Base-by-base conservation (phyloP, 2,113 vertebrate species). In the Osmerus eperlanus region DNA sequence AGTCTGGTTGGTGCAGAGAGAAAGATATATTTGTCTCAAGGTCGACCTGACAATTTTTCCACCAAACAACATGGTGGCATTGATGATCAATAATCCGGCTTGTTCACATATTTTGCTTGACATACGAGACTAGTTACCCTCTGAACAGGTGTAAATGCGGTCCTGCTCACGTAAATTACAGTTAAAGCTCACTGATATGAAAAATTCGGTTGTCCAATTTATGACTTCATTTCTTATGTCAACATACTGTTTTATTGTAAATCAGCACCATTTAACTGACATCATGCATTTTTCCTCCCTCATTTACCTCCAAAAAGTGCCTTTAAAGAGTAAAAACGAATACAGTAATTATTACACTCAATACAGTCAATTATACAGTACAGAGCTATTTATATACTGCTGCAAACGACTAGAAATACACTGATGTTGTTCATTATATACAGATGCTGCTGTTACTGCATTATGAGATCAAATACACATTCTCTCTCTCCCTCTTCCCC, bases 21-120 rank as follows among this genome's bases (percentile, higher is more conserved):
- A 36, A 71, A 78, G 69, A 78, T 70, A 58, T 72, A 62, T 73
- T 71, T 67, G 59, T 82, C 81, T 92, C 92, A 92, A 92, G 91
- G 91, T 91, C 92, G 88, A 89, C 72, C 72, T 83, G 76, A 51
- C 9, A 78, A 8, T 60, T 82, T 85, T 18, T 81, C 78, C 60
- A 79, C 75, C 66, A 65, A 78, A 73, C 78, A 87, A 87, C 78
- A 87, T 84, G 87, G 81, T 83, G 84, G 86, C 84, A 73, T 72
- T 61, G 71, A 73, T 74, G 84, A 86, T 87, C 84, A 68, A 51
- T 86, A 71, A 73, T 56, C 73, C 62, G 74, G 28, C 75, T 78
- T 72, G 83, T 81, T 84, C 65, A 25, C 51, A 58, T 54, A 51
- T 53, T 72, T 21, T 68, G 32, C 59, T 52, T 69, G 3, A 56